Evolutionary conservation across 2,113 vertebrate genomes (phyloP), one percentile per base, ranked within the genome.

Genomic region (Ceuthmochares aereus): DNA sequence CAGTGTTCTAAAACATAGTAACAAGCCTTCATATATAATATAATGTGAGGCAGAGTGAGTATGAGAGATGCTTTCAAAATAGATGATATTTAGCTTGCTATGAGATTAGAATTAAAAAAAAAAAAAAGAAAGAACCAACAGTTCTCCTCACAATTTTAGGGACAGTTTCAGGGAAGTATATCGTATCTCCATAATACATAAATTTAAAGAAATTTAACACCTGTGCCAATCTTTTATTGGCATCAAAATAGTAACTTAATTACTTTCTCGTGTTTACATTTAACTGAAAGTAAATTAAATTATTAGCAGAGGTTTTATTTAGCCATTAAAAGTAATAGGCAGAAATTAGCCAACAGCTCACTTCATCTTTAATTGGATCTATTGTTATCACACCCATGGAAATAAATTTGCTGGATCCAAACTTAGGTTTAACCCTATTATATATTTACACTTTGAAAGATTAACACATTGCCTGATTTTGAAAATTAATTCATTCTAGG

Each of bases 241-340:
- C 23, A 84, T 84, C 26, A 47, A 73, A 93, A 77, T 83, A 86
- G 55, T 54, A 60, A 63, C 59, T 88, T 90, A 66, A 93, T 94
- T 81, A 47, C 56, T 87, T 95, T 82, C 70, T 49, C 84, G 14
- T 82, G 9, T 59, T 96, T 86, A 43, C 30, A 80, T 70, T 90
- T 92, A 90, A 86, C 63, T 66, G 58, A 80, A 90, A 78, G 37
- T 29, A 91, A 82, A 75, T 92, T 54, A 51, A 91, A 75, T 54
- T 80, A 58, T 84, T 77, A 83, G 10, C 3, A 0, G 23, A 64
- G 29, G 2, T 30, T 92, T 96, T 96, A 68, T 95, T 83, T 94
- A 95, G 30, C 10, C 12, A 42, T 68, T 86, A 4, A 60, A 83
- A 92, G 3, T 63, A 13, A 45, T 8, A 80, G n/a, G 37, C 30